Conservation (phyloP, 1,140 invertebrate genomes). For the Aphelenchoides fujianensis region DNA sequence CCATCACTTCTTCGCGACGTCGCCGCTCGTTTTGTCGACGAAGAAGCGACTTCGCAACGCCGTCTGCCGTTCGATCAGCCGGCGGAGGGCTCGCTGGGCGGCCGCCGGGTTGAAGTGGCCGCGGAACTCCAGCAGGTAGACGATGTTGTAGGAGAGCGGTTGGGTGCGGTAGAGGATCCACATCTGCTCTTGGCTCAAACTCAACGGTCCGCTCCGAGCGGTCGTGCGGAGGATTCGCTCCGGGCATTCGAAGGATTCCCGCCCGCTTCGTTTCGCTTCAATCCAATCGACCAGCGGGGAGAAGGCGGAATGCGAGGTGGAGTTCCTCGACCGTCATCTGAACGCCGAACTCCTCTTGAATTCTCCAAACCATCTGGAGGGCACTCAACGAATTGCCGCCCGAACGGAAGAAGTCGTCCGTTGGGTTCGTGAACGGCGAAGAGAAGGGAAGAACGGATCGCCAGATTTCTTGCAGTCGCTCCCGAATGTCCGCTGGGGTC, state of each 20-base stretch:
- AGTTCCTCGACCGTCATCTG: background rate
- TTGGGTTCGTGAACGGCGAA: background rate
- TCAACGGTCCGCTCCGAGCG: constrained; percentile 30
- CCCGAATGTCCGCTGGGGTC: no score
- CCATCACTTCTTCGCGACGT: constrained; percentile 36
- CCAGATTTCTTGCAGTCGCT: constrained; percentile 2
- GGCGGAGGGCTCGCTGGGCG: constrained; percentile 21
- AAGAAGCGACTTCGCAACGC: constrained; percentile 41
- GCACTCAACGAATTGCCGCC: constrained; percentile 55
- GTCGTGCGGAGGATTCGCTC: background rate
- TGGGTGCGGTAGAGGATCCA: constrained; percentile 43
- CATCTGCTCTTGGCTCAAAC: constrained; percentile 54
- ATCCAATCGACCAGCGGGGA: no score
- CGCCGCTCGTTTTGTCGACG: constrained; percentile 1
- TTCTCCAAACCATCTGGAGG: constrained; percentile 45
- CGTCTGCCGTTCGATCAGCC: constrained; percentile 39
- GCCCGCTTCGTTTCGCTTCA: constrained; percentile 15
- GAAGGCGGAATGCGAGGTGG: background rate
- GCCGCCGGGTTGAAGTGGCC: constrained; percentile 16
- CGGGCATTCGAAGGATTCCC: no score
- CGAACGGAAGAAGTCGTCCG: constrained; percentile 46
- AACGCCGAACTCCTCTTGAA: constrained; percentile 26
- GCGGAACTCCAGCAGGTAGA: constrained; percentile 39
- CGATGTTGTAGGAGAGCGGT: constrained; percentile 46
- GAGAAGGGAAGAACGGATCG: background rate